These are phyloP conservation scores for Spinibarbus caldwelli DNA, from an alignment of 2,797 vertebrate species.

Conservation along the genomic window DNA sequence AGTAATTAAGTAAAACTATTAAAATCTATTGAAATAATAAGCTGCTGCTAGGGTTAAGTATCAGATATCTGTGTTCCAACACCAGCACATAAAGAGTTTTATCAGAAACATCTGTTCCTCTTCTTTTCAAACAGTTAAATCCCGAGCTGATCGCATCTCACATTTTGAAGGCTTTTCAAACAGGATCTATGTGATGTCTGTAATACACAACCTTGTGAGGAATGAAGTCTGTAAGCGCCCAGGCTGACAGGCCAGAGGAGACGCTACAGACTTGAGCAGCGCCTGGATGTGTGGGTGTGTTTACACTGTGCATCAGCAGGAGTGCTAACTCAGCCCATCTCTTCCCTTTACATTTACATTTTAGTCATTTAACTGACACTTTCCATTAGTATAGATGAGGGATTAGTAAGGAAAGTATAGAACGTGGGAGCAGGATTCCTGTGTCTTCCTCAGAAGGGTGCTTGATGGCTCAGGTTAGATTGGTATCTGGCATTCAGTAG, in stretches of 20 bases:
- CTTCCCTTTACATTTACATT: constrained; percentile 36
- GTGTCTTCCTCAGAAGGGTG: neutral
- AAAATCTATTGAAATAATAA: neutral
- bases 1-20: constrained; percentile 21
- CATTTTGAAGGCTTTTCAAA: neutral
- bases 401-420: neutral
- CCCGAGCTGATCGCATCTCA: neutral
- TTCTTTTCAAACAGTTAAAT: neutral
- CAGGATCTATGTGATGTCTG: constrained; percentile 4
- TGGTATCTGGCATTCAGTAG: neutral
- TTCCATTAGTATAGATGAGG: constrained; percentile 6
- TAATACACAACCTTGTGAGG: neutral
- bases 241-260: constrained; percentile 3
- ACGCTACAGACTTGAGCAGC: neutral
- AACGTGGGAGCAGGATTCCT: neutral
- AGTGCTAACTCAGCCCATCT: constrained; percentile 30
- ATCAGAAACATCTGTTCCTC: neutral
- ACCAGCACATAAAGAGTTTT: constrained; percentile 5
- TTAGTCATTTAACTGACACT: constrained; percentile 32
- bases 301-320: constrained; percentile 23
- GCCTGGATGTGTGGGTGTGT: constrained; percentile 33
- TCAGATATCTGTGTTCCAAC: neutral
- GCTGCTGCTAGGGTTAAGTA: neutral
- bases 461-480: neutral
- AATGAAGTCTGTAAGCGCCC: constrained; percentile 6